A percentile compares a stretch with the other conserved stretches of the same genome.
Conservation (phyloP, 2,888 invertebrate genomes). For the Leuctra nigra region DNA sequence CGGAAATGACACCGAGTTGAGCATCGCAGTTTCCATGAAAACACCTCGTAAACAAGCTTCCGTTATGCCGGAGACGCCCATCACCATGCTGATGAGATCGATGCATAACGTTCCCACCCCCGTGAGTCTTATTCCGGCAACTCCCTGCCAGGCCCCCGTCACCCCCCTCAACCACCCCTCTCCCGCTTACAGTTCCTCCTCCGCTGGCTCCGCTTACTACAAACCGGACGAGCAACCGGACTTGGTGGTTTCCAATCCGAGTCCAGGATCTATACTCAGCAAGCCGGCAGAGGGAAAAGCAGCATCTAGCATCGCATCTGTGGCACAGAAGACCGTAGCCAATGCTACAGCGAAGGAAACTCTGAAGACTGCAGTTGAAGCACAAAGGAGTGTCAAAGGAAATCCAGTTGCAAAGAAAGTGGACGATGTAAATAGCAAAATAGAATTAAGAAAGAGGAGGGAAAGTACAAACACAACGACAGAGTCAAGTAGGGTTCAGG, state of each 20-base stretch:
- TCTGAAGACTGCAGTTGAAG: not conserved
- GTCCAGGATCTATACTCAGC: too few relatives aligned
- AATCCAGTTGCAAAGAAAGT: too few relatives aligned
- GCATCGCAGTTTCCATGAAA: not conserved
- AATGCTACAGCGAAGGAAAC: not conserved
- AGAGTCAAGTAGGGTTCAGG: too few relatives aligned
- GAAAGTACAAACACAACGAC: too few relatives aligned
- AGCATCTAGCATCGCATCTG: too few relatives aligned
- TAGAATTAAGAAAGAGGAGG: too few relatives aligned
- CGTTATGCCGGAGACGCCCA: not conserved
- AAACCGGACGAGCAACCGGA: not conserved
- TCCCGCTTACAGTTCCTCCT: not conserved
- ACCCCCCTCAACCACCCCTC: not conserved
- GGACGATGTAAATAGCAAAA: too few relatives aligned
- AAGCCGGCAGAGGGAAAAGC: too few relatives aligned
- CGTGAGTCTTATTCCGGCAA: not conserved
- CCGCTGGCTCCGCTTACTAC: not conserved
- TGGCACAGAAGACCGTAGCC: too few relatives aligned
- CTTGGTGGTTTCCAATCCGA: too few relatives aligned
- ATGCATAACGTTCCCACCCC: not conserved
- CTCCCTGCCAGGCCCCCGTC: not conserved
- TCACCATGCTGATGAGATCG: not conserved
- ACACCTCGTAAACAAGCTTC: not conserved
- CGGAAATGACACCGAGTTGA: not conserved
- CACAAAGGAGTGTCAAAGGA: not conserved